These are phyloP conservation scores for Sylvicola fuscatus DNA, from an alignment of 2,888 invertebrate genomes.

Conservation along the genomic window DNA sequence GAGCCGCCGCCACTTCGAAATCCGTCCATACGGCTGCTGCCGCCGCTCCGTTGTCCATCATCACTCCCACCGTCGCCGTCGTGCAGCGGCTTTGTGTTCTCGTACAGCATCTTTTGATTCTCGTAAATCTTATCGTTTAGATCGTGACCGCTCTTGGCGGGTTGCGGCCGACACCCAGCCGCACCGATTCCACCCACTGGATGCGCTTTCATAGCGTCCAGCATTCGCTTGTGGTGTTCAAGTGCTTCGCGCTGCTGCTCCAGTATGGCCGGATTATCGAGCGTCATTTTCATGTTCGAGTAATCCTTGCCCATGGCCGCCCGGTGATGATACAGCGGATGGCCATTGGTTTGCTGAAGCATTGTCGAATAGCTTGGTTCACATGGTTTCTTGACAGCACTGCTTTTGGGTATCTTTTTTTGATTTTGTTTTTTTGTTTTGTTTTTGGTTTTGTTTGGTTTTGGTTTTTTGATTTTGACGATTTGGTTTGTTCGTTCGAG, in stretches of 20 bases:
- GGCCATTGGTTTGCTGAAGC: too few relatives aligned
- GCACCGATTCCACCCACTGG: neutral
- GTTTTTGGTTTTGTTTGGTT: too few relatives aligned
- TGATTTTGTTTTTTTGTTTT: too few relatives aligned
- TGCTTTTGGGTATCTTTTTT: too few relatives aligned
- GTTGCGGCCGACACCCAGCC: neutral
- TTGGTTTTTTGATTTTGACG: too few relatives aligned
- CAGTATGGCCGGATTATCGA: constrained; percentile 21
- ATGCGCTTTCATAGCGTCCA: constrained; percentile 13
- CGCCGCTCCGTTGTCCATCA: neutral
- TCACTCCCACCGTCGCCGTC: neutral
- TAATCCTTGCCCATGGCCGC: constrained; percentile 2
- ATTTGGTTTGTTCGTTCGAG: too few relatives aligned
- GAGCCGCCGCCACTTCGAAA: neutral
- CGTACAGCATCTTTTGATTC: constrained; percentile 4
- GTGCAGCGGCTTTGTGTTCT: constrained; percentile 20
- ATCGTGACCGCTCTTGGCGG: neutral
- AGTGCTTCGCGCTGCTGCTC: constrained; percentile 23
- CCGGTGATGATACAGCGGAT: too few relatives aligned
- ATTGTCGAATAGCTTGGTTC: too few relatives aligned
- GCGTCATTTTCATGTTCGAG: constrained; percentile 15
- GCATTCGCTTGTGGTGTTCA: constrained; percentile 25
- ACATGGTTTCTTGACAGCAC: too few relatives aligned
- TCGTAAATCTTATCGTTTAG: constrained; percentile 3
- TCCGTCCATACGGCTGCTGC: neutral